Evolutionary conservation across 64 coral and sea anemone species (phyloP), one percentile per base, ranked within the genome.

Genomic region (Cladopsammia gracilis): DNA sequence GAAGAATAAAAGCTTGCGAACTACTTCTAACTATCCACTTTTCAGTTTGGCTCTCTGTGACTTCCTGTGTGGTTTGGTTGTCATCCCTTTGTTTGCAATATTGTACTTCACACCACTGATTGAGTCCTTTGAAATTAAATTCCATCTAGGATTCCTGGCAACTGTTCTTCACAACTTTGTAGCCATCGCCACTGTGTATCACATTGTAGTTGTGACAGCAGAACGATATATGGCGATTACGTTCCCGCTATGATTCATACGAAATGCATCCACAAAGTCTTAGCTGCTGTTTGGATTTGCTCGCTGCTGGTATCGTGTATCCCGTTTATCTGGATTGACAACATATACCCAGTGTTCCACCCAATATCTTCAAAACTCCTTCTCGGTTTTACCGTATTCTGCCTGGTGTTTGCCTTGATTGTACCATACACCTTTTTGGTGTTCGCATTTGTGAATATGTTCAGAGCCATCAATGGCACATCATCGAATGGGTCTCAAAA

Each of bases 131-230:
- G 43, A 57, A 13, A 64, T 14, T 10, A n/a, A 18, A 26, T 83
- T 83, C 58, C 48, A 83, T 64, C 42, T 83, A 25, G 79, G 79
- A 64, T 83, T 83, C 42, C 43, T 83, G 16, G 58, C 48, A 15
- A 65, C 59, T 47, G 59, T 83, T 83, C 58, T 83, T 83, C 79
- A 83, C 59, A 66, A 66, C 79, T 83, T 83, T 64, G 43, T 83
- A 22, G 79, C 79, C 16, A 83, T 83, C 15, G 15, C 15, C 7
- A n/a, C 79, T 43, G 79, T 83, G 9, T 83, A 64, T 42, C 79
- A 83, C 16, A 64, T 83, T 6, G 59, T 83, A 15, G 60, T 66
- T 83, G 34, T 83, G 15, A 83, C 79, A 14, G 79, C 26, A 46
- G 79, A 83, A 7, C 58, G 79, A 20, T 83, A 83, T 26, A 16